Evolutionary conservation across 2,113 vertebrate genomes (phyloP), one percentile per base, ranked within the genome.

Genomic region (Numenius arquata): DNA sequence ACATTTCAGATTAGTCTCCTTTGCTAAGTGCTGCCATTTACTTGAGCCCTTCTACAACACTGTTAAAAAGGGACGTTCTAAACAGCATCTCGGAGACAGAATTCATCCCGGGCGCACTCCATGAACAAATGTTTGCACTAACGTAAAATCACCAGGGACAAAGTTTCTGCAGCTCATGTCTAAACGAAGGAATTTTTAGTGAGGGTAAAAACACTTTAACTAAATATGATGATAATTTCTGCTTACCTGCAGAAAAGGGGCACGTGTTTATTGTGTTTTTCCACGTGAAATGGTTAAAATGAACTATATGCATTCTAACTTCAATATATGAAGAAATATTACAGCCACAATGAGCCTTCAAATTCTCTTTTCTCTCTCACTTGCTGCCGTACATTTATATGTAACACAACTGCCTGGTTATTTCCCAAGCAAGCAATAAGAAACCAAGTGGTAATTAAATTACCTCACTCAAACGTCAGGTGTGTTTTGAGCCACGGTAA

Each of bases 371-470:
- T 32, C 72, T 26, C n/a, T n/a, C 68, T 86, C 0, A 0, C 78
- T 77, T 19, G 50, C 47, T 94, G 90, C 58, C 55, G 12, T 30
- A 45, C n/a, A 16, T 95, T 90, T 63, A 16, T 6, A 7, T 2
- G 38, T 5, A 16, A 71, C 55, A 32, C 63, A 50, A 36, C 41
- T 43, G 82, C 72, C 85, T 59, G 65, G 75, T 65, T 74, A 48
- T 86, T 92, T 94, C 95, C 93, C 88, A 93, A 58, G 65, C 79
- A 88, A 70, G 79, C 85, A 74, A 20, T 74, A 94, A 77, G 59
- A 84, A 55, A 38, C 45, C 71, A 36, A 66, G 63, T 16, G 72
- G 71, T 93, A 90, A 95, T 90, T 78, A 88, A 96, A 65, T 92
- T 84, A 59, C 88, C 68, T 95, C 63, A 84, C 41, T 92, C 53